Conservation (phyloP, 2,888 invertebrate species). For the Strigamia maritima region DNA sequence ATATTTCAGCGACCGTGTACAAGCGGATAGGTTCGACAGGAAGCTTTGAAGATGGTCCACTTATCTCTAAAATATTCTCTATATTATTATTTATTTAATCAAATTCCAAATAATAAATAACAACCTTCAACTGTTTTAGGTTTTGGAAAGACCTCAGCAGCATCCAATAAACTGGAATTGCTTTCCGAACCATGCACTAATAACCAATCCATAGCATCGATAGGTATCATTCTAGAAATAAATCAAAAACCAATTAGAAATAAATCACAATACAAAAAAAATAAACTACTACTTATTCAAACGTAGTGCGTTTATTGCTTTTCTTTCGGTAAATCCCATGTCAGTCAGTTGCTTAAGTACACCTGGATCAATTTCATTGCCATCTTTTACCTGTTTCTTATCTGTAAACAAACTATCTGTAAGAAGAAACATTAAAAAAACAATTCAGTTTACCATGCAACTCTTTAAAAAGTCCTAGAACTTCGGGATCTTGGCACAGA, state of each 20-base stretch:
- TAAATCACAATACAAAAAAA: too few species aligned
- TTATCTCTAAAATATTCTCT: too few species aligned
- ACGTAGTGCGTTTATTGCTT: constrained; percentile 58
- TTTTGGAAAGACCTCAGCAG: background rate
- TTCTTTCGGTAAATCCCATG: constrained; percentile 63
- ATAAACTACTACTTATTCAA: constrained; percentile 51
- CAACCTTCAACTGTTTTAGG: background rate
- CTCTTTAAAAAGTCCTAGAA: constrained; percentile 51
- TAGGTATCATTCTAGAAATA: constrained; percentile 53
- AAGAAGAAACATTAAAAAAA: too few species aligned
- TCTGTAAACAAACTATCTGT: too few species aligned
- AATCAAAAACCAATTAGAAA: too few species aligned
- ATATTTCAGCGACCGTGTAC: constrained; percentile 47
- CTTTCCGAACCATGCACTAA: constrained; percentile 55
- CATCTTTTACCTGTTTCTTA: background rate
- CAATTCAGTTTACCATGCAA: too few species aligned
- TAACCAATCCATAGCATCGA: constrained; percentile 63
- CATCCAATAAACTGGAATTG: constrained; percentile 43
- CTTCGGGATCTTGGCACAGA: constrained; percentile 52
- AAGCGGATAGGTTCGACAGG: background rate
- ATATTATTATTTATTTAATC: too few species aligned
- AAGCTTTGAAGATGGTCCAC: background rate
- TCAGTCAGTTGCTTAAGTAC: constrained; percentile 61
- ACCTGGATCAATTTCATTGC: constrained; percentile 58
- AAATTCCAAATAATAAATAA: too few species aligned